phyloP scores from a whole-genome alignment of 1,140 invertebrate species.

The Drosophila dunni region DNA sequence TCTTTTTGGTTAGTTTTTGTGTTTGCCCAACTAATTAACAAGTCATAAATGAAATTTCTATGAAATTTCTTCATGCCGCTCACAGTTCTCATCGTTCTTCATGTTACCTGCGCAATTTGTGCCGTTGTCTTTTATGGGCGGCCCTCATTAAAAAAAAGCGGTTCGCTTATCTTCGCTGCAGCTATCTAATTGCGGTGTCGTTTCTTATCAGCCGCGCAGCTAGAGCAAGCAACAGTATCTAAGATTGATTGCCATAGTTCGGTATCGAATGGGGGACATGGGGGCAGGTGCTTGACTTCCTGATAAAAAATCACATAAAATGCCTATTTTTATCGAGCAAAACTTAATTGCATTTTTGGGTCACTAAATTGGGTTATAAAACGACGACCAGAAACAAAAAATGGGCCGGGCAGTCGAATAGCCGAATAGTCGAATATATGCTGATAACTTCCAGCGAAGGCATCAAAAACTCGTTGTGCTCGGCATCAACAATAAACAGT shows the following conservation, averaged over 20 bases:
- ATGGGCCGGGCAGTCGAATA: slow-evolving; percentile 42
- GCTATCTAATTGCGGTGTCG: slow-evolving; percentile 80
- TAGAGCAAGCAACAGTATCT: slow-evolving; percentile 62
- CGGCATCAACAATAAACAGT: neutral
- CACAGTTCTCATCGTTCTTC: neutral
- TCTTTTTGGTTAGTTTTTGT: slow-evolving; percentile 18
- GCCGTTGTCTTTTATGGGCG: slow-evolving; percentile 69
- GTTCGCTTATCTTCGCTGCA: slow-evolving; percentile 60
- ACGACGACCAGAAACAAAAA: slow-evolving; percentile 29
- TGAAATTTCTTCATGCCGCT: slow-evolving; percentile 41
- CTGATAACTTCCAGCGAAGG: neutral
- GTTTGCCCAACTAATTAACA: slow-evolving; percentile 63
- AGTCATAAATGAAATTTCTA: slow-evolving; percentile 71
- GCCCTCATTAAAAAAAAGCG: slow-evolving; percentile 67
- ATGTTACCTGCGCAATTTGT: slow-evolving; percentile 42
- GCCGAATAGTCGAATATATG: slow-evolving; percentile 38
- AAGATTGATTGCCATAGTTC: slow-evolving; percentile 68
- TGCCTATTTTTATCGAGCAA: slow-evolving; percentile 73
- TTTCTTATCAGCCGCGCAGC: slow-evolving; percentile 60
- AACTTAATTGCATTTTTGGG: slow-evolving; percentile 79
- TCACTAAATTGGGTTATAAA: slow-evolving; percentile 70
- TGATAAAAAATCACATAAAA: slow-evolving; percentile 75
- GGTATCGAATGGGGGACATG: slow-evolving; percentile 19
- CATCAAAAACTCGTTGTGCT: slow-evolving; percentile 4
- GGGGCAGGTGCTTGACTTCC: slow-evolving; percentile 35